Base-by-base conservation (phyloP, 2,797 vertebrate species). In the Pipistrellus pygmaeus region DNA sequence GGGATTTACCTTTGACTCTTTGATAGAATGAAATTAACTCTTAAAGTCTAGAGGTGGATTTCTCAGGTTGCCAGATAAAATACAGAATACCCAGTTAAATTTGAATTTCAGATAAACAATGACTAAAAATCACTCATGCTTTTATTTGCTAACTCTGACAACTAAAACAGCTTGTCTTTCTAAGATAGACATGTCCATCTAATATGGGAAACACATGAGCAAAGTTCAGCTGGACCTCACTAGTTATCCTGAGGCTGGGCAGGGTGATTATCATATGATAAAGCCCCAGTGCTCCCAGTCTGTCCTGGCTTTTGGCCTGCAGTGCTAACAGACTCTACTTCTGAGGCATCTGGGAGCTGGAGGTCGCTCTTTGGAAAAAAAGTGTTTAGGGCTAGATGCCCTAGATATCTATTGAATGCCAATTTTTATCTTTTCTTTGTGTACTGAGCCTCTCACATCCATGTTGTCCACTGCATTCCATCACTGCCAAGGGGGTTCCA, bases 221-320 rank as follows among this genome's bases (percentile, higher is more conserved):
- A 51, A 48, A 95, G 18, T n/a, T 90, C 46, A 75, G 30, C 2
- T 62, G 51, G n/a, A 62, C 41, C 85, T 83, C n/a, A 60, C 9
- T 76, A 35, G 41, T 73, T 68, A 62, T 48, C 4, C n/a, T 78
- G 41, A 94, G 94, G 96, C 96, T 97, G 97, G 93, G 96, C 27
- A 95, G 94, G 92, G 95, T 96, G 95, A 98, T 97, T 96, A 97
- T 97, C 97, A 95, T 94, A 95, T 97, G 97, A 97, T 94, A 95
- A 96, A 95, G 88, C 87, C 96, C 93, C 38, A 5, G 81, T 72
- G 85, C 95, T 97, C 84, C 87, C 48, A 94, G 83, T 81, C 93
- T 72, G 64, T 94, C 94, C 88, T 96, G 60, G 85, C 91, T 96
- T 95, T 90, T 71, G 2, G 8, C 77, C 68, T 96, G 94, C 93